Percentiles rank a stretch among this genome's conserved stretches.
phyloP scores from a whole-genome alignment of 2,113 vertebrate genomes.

The Chaetorhynchus papuensis region DNA sequence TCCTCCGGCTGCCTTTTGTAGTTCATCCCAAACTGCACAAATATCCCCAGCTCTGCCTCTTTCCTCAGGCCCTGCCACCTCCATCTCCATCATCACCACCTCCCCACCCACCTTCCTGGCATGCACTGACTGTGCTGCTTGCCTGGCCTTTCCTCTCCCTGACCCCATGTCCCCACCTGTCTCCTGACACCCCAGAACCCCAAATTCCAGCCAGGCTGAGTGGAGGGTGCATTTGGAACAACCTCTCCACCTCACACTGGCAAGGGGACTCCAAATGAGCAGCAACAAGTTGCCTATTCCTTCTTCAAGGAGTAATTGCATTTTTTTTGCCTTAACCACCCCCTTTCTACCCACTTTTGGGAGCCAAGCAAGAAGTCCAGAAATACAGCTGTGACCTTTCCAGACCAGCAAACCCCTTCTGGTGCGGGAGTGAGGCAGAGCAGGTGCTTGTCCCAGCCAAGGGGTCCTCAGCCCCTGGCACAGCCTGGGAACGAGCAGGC shows the following conservation, averaged over 20 bases:
- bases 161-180: accelerated
- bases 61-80: background rate
- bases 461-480: background rate
- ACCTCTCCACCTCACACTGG: background rate
- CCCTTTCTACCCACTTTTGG: background rate
- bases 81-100: background rate
- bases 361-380: background rate
- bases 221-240: accelerated
- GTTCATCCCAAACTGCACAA: background rate
- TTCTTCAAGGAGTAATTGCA: background rate
- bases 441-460: background rate
- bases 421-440: background rate
- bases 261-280: background rate
- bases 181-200: background rate
- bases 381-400: background rate
- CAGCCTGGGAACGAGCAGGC: background rate
- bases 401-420: background rate
- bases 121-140: background rate
- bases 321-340: background rate
- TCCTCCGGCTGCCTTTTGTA: background rate
- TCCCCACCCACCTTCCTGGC: background rate
- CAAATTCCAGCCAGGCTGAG: background rate
- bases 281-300: background rate
- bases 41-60: background rate
- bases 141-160: too few relatives aligned